Evolutionary conservation across 2,113 vertebrate species (phyloP).

Genomic region (Eonycteris spelaea): DNA sequence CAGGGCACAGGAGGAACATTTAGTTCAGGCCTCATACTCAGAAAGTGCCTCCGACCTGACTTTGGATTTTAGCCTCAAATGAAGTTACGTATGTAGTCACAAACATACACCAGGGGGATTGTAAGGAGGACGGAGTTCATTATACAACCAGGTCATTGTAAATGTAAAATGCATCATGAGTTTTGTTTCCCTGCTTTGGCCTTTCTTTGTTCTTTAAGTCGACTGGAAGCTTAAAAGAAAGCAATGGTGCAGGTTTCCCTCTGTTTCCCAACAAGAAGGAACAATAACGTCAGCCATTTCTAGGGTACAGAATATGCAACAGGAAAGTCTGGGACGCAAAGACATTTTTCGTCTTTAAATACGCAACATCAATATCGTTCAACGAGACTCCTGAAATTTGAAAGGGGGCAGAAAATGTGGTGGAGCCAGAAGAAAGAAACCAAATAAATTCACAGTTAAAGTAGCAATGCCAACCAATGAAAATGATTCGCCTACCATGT

Average conservation of each 20-base stretch:
- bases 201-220: not conserved
- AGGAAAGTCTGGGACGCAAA: constrained; percentile 5
- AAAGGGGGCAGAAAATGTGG: constrained; percentile 25
- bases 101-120: not conserved
- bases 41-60: not conserved
- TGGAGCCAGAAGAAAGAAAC: constrained; percentile 54
- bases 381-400: constrained; percentile 39
- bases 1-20: not conserved
- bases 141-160: not conserved
- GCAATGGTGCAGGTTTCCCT: not conserved
- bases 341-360: not conserved
- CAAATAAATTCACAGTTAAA: constrained; percentile 80
- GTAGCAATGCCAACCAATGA: constrained; percentile 85
- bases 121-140: not conserved
- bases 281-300: constrained; percentile 53
- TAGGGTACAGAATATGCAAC: constrained; percentile 50
- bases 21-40: not conserved
- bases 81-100: not conserved
- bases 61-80: not conserved
- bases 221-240: not conserved
- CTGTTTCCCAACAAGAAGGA: constrained; percentile 6
- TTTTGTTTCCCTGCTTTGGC: not conserved
- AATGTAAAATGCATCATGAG: not conserved
- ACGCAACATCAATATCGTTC: not conserved
- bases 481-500: constrained; percentile 91